phyloP scores from a whole-genome alignment of 2,888 invertebrate species.

The Andrena bucephala region DNA sequence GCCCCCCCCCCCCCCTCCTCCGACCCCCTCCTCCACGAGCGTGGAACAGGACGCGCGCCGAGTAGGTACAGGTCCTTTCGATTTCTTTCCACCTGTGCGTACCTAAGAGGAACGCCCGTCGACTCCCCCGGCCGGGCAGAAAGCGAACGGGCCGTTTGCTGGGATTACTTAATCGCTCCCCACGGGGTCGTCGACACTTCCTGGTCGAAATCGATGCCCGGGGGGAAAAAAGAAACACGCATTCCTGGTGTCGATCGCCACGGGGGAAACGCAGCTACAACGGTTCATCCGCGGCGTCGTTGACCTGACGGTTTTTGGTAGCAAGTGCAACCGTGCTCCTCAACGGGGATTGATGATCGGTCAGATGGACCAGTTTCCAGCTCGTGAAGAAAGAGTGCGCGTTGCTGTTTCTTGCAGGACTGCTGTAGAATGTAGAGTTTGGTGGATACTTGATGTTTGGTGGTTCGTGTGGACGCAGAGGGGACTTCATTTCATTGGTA shows the following conservation, averaged over 20 bases:
- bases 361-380: background rate
- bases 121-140: slow-evolving; percentile 6
- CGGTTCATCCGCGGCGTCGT: slow-evolving; percentile 57
- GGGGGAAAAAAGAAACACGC: background rate
- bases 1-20: no score
- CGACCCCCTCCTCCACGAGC: slow-evolving; percentile 32
- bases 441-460: no score
- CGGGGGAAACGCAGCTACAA: slow-evolving; percentile 51
- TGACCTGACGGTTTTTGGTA: slow-evolving; percentile 31
- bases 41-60: slow-evolving; percentile 18
- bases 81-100: slow-evolving; percentile 59
- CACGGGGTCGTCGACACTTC: slow-evolving; percentile 46
- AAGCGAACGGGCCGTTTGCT: slow-evolving; percentile 8
- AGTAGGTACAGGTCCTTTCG: slow-evolving; percentile 59
- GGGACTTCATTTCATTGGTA: slow-evolving; percentile 68
- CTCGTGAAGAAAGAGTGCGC: no score
- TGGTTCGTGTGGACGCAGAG: slow-evolving; percentile 31
- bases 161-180: slow-evolving; percentile 49
- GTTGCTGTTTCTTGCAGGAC: no score
- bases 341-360: background rate
- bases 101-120: slow-evolving; percentile 19
- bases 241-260: slow-evolving; percentile 55
- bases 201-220: slow-evolving; percentile 16
- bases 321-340: background rate
- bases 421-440: background rate